Conservation (phyloP, 2,888 invertebrate species). For the Ophion costatus region DNA sequence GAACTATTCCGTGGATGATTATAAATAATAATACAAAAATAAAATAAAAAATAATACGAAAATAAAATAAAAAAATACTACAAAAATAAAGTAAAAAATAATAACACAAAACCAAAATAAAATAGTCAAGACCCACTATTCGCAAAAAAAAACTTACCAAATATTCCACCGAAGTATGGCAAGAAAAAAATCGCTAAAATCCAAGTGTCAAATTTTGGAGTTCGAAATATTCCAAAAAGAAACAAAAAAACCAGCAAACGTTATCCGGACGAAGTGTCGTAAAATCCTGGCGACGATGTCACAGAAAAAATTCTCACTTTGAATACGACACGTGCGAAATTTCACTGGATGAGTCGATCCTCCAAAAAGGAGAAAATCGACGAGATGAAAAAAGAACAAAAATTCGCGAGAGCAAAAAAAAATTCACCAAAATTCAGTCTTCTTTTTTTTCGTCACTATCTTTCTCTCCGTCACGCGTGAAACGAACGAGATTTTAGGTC, state of each 20-base stretch:
- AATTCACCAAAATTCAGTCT: neutral
- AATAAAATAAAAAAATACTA: neutral
- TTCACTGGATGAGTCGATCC: neutral
- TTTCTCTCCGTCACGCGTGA: neutral
- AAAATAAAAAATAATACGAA: neutral
- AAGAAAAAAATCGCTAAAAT: slow-evolving; percentile 3
- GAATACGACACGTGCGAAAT: neutral
- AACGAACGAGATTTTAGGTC: neutral
- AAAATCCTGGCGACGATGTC: slow-evolving; percentile 34
- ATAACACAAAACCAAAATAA: neutral
- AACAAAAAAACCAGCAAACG: neutral
- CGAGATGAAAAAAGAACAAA: neutral
- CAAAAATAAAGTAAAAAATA: neutral
- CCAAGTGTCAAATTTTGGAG: neutral
- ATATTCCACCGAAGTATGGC: neutral
- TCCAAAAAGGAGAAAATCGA: neutral
- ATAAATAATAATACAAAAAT: neutral
- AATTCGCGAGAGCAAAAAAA: neutral
- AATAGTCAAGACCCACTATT: neutral
- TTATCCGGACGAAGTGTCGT: neutral
- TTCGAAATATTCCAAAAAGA: neutral
- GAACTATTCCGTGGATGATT: too few relatives aligned
- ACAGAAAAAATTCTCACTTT: slow-evolving; percentile 16
- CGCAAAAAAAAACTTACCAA: neutral
- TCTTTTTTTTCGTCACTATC: neutral